Percentiles rank a stretch among this genome's conserved stretches.
Conservation (phyloP, 1,140 invertebrate genomes). For the Caenorhabditis elegans region DNA sequence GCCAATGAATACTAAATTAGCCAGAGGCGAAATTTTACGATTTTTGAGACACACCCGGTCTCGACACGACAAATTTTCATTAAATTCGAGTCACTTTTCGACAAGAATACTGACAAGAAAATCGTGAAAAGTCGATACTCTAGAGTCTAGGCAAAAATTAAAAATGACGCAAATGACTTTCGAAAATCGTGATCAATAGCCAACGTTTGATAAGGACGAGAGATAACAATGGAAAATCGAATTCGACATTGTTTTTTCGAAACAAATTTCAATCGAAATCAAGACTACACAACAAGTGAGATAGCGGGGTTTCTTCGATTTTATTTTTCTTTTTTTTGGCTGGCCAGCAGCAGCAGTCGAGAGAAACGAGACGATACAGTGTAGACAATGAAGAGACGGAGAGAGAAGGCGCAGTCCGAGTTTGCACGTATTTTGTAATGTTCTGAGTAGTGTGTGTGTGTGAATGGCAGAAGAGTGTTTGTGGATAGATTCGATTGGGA, state of each 20-base stretch:
- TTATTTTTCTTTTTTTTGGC: neutral
- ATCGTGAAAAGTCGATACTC: too few relatives aligned
- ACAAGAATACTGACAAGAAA: too few relatives aligned
- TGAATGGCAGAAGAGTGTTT: neutral
- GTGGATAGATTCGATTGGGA: neutral
- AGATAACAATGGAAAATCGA: neutral
- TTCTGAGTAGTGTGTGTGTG: neutral
- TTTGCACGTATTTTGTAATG: constrained; percentile 20
- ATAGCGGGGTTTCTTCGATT: too few relatives aligned
- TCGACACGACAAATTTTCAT: too few relatives aligned
- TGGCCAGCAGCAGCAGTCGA: too few relatives aligned
- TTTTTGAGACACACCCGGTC: too few relatives aligned
- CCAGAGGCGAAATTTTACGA: too few relatives aligned
- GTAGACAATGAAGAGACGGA: neutral
- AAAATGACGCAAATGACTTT: neutral
- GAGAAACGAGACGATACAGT: neutral
- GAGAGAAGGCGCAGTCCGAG: neutral
- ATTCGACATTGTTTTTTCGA: too few relatives aligned
- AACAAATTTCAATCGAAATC: too few relatives aligned
- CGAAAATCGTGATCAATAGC: neutral
- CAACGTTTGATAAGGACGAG: neutral
- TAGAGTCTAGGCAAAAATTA: too few relatives aligned
- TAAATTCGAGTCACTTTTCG: too few relatives aligned
- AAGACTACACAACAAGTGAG: neutral
- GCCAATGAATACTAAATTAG: too few relatives aligned